phyloP scores from a whole-genome alignment of 2,113 vertebrate species.

The Bambusicola thoracicus region DNA sequence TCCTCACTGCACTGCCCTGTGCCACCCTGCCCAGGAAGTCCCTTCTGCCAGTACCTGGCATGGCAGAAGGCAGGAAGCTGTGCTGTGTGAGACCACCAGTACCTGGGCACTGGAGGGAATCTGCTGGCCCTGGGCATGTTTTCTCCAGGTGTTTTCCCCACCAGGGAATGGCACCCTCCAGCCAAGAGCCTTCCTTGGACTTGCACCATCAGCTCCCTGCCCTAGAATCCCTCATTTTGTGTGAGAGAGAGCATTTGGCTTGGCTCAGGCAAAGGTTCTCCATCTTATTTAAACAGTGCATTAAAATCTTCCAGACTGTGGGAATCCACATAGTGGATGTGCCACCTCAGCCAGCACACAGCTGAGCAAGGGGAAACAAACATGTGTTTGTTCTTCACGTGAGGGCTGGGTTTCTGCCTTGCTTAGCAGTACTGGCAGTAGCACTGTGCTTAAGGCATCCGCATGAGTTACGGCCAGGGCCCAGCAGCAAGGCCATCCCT shows the following conservation, averaged over 20 bases:
- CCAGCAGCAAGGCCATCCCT: not conserved
- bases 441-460: not conserved
- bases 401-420: not conserved
- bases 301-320: conserved; percentile 9
- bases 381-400: conserved; percentile 27
- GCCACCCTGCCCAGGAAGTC: rapidly evolving
- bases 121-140: rapidly evolving
- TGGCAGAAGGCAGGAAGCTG: not conserved
- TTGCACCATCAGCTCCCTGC: not conserved
- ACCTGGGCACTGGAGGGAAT: not conserved
- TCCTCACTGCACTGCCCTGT: not conserved
- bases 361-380: conserved; percentile 24
- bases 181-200: not conserved
- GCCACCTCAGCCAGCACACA: too few relatives aligned
- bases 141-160: not conserved
- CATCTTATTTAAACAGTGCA: conserved; percentile 17
- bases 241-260: conserved; percentile 26
- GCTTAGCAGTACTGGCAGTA: not conserved
- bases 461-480: rapidly evolving
- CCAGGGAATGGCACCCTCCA: not conserved
- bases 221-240: not conserved
- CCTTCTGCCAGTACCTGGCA: not conserved
- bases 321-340: conserved; percentile 8
- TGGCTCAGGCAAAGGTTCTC: not conserved
- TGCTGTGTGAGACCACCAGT: not conserved